These are phyloP conservation scores for Euspilapteryx auroguttella DNA, from an alignment of 2,888 invertebrate species.

Conservation along the genomic window DNA sequence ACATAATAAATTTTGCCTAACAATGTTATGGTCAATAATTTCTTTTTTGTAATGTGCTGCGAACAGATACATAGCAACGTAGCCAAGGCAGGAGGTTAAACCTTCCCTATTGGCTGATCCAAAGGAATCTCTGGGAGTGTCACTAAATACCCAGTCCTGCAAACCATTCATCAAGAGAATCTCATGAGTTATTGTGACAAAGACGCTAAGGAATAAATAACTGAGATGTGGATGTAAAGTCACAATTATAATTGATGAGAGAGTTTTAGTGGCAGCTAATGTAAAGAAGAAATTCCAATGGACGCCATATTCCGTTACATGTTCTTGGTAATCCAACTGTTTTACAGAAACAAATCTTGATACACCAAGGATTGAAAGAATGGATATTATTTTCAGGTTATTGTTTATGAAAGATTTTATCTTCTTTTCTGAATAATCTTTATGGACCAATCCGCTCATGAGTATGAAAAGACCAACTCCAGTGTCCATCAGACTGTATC, in stretches of 20 bases:
- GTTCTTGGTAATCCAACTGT: constrained; percentile 79
- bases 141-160: constrained; percentile 71
- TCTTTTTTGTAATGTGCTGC: constrained; percentile 67
- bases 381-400: constrained; percentile 19
- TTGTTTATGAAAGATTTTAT: constrained; percentile 18
- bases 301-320: constrained; percentile 91
- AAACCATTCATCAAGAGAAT: constrained; percentile 62
- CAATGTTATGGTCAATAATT: constrained; percentile 29
- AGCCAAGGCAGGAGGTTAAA: constrained; percentile 81
- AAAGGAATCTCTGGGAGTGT: constrained; percentile 58
- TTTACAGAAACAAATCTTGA: constrained; percentile 63
- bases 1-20: constrained; percentile 13
- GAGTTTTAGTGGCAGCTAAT: constrained; percentile 77
- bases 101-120: constrained; percentile 91
- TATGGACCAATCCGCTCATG: constrained; percentile 76
- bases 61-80: constrained; percentile 79
- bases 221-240: neutral
- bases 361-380: constrained; percentile 62
- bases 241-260: constrained; percentile 65
- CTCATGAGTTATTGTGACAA: constrained; percentile 68
- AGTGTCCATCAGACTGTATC: constrained; percentile 91
- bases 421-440: constrained; percentile 20
- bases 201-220: constrained; percentile 49
- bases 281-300: constrained; percentile 99
- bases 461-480: constrained; percentile 90